phyloP scores from a whole-genome alignment of 2,888 invertebrate genomes.

The Phyllotreta striolata region DNA sequence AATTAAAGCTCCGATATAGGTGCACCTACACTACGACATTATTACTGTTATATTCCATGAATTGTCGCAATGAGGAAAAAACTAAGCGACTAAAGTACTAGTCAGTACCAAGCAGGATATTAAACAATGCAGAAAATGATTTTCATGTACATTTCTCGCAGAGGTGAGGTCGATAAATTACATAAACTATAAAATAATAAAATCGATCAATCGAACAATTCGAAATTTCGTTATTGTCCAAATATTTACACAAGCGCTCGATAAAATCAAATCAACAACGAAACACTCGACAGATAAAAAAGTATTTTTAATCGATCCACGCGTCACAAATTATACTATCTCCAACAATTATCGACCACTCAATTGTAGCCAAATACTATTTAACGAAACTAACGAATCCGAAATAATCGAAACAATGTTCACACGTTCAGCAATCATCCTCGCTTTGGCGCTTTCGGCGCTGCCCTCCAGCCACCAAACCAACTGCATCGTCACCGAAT shows the following conservation, averaged over 20 bases:
- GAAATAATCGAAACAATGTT: too few relatives aligned
- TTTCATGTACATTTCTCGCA: slow-evolving; percentile 15
- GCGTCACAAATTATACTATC: too few relatives aligned
- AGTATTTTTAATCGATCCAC: too few relatives aligned
- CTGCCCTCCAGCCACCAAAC: not conserved
- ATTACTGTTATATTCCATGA: slow-evolving; percentile 10
- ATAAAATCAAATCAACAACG: too few relatives aligned
- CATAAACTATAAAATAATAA: not conserved
- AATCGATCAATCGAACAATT: not conserved
- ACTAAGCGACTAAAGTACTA: slow-evolving; percentile 20
- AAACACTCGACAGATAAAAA: too few relatives aligned
- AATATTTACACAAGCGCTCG: not conserved
- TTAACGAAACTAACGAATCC: too few relatives aligned
- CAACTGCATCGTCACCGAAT: slow-evolving; percentile 13
- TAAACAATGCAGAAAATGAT: slow-evolving; percentile 19
- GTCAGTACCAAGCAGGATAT: slow-evolving; percentile 34
- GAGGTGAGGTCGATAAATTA: slow-evolving; percentile 9
- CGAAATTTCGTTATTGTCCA: too few relatives aligned
- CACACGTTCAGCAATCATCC: too few relatives aligned
- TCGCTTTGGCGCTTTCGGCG: too few relatives aligned
- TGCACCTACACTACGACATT: slow-evolving; percentile 27
- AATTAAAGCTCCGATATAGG: slow-evolving; percentile 23
- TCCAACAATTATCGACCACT: too few relatives aligned
- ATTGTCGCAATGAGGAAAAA: slow-evolving; percentile 17
- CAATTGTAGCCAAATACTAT: too few relatives aligned